Conservation (phyloP, 37 sponge, comb jelly and placozoan genomes). For the Geodia barretti region DNA sequence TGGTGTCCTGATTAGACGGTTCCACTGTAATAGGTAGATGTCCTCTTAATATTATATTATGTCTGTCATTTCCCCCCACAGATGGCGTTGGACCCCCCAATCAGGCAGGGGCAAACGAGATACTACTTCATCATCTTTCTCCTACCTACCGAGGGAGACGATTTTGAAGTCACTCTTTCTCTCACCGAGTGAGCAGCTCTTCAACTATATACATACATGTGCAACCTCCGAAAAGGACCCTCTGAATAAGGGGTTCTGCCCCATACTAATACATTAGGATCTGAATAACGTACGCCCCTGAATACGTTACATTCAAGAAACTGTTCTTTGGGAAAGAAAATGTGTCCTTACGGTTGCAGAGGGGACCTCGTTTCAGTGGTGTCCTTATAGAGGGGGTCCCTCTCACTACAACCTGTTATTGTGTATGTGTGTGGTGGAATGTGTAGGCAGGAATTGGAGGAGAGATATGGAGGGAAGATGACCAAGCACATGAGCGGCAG, state of each 20-base stretch:
- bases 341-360: too few species aligned
- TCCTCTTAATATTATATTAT: too few species aligned
- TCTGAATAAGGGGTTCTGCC: too few species aligned
- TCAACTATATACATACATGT: background rate
- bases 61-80: slow-evolving; percentile 35
- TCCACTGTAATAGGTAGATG: too few species aligned
- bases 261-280: too few species aligned
- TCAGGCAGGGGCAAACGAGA: slow-evolving; percentile 96
- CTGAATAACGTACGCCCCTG: too few species aligned
- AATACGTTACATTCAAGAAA: too few species aligned
- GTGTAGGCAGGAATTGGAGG: slow-evolving; percentile 53
- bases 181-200: slow-evolving; percentile 68
- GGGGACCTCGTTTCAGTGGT: too few species aligned
- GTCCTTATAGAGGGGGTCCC: too few species aligned
- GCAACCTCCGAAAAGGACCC: too few species aligned
- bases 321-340: too few species aligned
- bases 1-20: too few species aligned
- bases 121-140: slow-evolving; percentile 90
- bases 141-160: slow-evolving; percentile 77
- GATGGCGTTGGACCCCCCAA: slow-evolving; percentile 92
- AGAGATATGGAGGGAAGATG: slow-evolving; percentile 72
- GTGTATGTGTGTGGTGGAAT: background rate
- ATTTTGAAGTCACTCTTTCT: slow-evolving; percentile 74
- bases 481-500: slow-evolving; percentile 85
- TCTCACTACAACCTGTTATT: background rate